These are phyloP conservation scores for Misgurnus mizolepis DNA, from an alignment of 2,113 vertebrate genomes.

Conservation along the genomic window DNA sequence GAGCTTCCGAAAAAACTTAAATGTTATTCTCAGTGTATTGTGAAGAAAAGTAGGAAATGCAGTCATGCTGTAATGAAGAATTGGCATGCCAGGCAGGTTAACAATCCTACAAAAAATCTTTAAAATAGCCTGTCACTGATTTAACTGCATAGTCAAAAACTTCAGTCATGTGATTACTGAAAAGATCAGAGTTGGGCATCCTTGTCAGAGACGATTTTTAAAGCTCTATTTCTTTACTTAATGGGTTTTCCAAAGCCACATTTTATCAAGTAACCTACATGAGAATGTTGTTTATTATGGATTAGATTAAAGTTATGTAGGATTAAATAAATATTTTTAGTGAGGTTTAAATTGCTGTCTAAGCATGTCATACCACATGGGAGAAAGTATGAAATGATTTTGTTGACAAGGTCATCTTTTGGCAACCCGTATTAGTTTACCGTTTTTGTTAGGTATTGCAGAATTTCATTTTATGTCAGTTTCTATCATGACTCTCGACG, in stretches of 20 bases:
- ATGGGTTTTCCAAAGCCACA: slow-evolving; percentile 57
- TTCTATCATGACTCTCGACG: too few species aligned
- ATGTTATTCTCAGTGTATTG: too few species aligned
- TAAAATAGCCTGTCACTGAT: slow-evolving; percentile 64
- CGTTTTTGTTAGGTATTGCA: too few species aligned
- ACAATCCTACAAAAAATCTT: slow-evolving; percentile 67
- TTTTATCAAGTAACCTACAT: slow-evolving; percentile 47
- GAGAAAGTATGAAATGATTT: not conserved
- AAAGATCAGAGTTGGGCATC: slow-evolving; percentile 36
- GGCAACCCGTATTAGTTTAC: too few species aligned
- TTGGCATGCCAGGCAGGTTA: slow-evolving; percentile 34
- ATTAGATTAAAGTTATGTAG: not conserved
- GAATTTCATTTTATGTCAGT: too few species aligned
- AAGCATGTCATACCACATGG: not conserved
- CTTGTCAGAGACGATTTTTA: slow-evolving; percentile 38
- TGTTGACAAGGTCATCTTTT: too few species aligned
- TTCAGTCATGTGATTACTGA: slow-evolving; percentile 54
- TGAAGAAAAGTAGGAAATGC: not conserved
- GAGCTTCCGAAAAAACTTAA: not conserved
- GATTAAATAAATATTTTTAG: not conserved
- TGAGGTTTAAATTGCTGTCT: not conserved
- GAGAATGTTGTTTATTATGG: slow-evolving; percentile 23
- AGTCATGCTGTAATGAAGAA: not conserved
- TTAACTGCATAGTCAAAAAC: slow-evolving; percentile 53
- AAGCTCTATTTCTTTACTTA: slow-evolving; percentile 35